phyloP scores from a whole-genome alignment of 2,797 vertebrate species.

The Cyclopterus lumpus region DNA sequence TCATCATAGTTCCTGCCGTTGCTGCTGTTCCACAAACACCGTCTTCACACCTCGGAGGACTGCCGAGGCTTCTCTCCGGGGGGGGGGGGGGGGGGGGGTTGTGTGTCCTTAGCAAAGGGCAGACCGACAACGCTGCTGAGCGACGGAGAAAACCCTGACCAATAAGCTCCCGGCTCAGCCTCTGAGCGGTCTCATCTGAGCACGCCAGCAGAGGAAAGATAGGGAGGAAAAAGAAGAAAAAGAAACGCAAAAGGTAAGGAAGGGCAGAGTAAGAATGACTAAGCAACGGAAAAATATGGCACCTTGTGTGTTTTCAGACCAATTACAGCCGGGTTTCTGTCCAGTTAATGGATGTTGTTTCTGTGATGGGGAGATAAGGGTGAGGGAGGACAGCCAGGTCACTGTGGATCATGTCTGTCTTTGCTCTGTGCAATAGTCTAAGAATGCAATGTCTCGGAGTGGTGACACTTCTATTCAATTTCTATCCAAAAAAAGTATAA shows the following conservation, averaged over 20 bases:
- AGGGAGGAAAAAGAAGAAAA: neutral
- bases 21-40: conserved; percentile 36
- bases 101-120: conserved; percentile 71
- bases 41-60: conserved; percentile 41
- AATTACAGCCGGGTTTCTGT: conserved; percentile 24
- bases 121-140: conserved; percentile 59
- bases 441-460: neutral
- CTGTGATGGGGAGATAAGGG: conserved; percentile 33
- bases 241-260: conserved; percentile 44
- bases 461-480: neutral
- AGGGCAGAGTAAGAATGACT: conserved; percentile 59
- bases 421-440: conserved; percentile 3
- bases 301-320: conserved; percentile 42
- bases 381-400: conserved; percentile 43
- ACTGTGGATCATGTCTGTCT: conserved; percentile 31
- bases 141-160: conserved; percentile 56
- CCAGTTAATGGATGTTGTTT: conserved; percentile 34
- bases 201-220: conserved; percentile 31
- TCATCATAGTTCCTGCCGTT: conserved; percentile 40
- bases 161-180: conserved; percentile 54
- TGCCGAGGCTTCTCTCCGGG: conserved; percentile 59
- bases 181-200: conserved; percentile 35
- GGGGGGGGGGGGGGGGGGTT: no score
- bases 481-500: no score
- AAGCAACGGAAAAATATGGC: conserved; percentile 33